Base-by-base conservation (phyloP, 2,888 invertebrate genomes). In the Caenorhabditis sinica region DNA sequence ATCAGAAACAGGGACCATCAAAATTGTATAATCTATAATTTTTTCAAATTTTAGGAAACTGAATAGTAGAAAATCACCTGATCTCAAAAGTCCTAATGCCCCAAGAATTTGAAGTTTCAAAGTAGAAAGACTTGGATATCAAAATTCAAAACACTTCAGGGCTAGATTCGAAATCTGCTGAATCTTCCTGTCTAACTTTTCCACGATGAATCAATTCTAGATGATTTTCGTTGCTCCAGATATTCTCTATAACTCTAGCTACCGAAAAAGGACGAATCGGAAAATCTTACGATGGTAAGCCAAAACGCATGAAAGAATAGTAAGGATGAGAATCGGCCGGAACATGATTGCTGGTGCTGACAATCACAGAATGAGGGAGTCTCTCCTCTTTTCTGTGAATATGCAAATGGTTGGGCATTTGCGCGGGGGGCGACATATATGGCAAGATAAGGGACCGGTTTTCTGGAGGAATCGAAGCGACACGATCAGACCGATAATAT, bases 241-340 rank as follows among this genome's bases (percentile, higher is more conserved):
- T n/a, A n/a, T n/a, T n/a, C n/a, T n/a, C n/a, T n/a, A n/a, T n/a
- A n/a, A n/a, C n/a, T n/a, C n/a, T n/a, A n/a, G n/a, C n/a, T n/a
- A n/a, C 33, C 33, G 23, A 53, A 53, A 9, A n/a, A n/a, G 20
- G 8, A 53, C 20, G 9, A 28, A 17, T 23, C 45, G 13, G 17
- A 45, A 23, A 80, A 45, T n/a, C 82, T 83, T 43, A 83, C 83
- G 83, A 74, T 83, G 83, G 30, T 83, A 83, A 33, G 79, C 73
- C 40, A 83, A 53, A 11, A 83, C 83, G 56, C 72, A 73, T 45
- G 60, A 71, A 9, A 79, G 43, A n/a, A 81, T 66, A 13, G 73
- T 68, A 5, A 82, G 30, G 9, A 76, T 58, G 9, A 76, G 53
- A 25, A 71, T 30, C 8, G 58, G 53, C 15, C 82, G 71, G 25